Evolutionary conservation across 2,113 vertebrate genomes (phyloP), one percentile per base, ranked within the genome.

Genomic region (Bubo bubo): DNA sequence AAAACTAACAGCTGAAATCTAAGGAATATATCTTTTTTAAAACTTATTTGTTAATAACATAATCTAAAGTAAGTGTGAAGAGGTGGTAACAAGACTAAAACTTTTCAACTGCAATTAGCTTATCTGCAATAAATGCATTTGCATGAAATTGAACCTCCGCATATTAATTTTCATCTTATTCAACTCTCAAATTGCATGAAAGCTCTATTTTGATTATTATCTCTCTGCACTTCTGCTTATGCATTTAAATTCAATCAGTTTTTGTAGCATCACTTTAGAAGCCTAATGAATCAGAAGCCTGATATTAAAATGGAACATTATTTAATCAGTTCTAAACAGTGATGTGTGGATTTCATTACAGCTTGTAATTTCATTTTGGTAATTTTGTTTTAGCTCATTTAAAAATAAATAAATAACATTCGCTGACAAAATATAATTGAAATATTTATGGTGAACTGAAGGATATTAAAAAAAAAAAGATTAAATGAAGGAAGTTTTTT

Each of bases 291-390:
- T 86, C 45, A 91, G 67, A 90, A 96, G 47, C 18, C 30, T 47
- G 73, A 84, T 91, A 94, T 74, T 84, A 89, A 97, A 93, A 85
- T 52, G 24, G 43, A 34, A 59, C 43, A 90, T 84, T 84, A 93
- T 94, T 96, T 87, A 84, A 96, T 93, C 60, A 84, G 39, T 71
- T 84, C 60, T 93, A 79, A 90, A 92, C 74, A 72, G 49, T 87
- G 73, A 96, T 68, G 66, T 76, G 85, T 85, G 49, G 77, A 85
- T 94, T 95, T 96, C 53, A 93, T 93, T 95, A 94, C 41, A 74
- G 56, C 15, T 86, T 95, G 72, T 92, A 91, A 92, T 81, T 88
- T 86, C 18, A 87, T 86, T 89, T 80, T 41, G 56, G 41, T 28
- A 84, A 84, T 89, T 93, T 83, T 84, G 59, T 4, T 73, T 91